Evolutionary conservation across 2,888 invertebrate genomes (phyloP).

Genomic region (Acheta domesticus): DNA sequence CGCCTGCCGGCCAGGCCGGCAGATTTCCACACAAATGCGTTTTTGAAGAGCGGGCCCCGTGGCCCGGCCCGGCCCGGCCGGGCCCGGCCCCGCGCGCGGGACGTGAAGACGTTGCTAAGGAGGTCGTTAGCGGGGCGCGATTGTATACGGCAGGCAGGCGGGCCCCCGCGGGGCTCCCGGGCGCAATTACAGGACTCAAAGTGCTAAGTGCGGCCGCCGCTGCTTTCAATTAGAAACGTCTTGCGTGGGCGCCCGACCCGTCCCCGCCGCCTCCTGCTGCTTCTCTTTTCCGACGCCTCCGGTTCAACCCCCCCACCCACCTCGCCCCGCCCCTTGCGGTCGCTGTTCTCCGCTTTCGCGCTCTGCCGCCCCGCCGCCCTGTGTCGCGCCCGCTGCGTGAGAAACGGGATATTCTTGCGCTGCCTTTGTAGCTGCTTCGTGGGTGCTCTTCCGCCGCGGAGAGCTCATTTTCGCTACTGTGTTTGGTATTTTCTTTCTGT

Average conservation of each 20-base stretch:
- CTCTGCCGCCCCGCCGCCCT: no score
- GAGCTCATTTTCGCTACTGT: no score
- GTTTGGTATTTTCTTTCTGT: no score
- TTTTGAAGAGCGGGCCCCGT: not conserved
- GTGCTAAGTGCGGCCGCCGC: not conserved
- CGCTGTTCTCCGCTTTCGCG: no score
- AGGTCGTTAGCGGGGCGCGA: constrained; percentile 6
- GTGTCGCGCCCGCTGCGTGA: no score
- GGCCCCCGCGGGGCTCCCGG: not conserved
- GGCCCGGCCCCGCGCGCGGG: not conserved
- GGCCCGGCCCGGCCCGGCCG: not conserved
- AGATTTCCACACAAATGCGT: constrained; percentile 4
- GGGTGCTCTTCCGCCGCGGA: no score
- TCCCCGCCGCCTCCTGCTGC: no score
- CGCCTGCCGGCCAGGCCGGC: not conserved
- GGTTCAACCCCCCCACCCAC: no score
- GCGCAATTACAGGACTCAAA: constrained; percentile 9
- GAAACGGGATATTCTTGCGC: no score
- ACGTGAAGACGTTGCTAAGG: constrained; percentile 1
- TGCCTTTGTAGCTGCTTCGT: no score
- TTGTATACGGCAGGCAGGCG: not conserved
- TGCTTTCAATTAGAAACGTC: constrained; percentile 18
- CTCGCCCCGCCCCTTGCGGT: no score
- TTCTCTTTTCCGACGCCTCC: no score
- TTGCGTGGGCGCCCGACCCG: not conserved